phyloP scores from a whole-genome alignment of 2,888 invertebrate genomes.

The Chromoteleia sp. region DNA sequence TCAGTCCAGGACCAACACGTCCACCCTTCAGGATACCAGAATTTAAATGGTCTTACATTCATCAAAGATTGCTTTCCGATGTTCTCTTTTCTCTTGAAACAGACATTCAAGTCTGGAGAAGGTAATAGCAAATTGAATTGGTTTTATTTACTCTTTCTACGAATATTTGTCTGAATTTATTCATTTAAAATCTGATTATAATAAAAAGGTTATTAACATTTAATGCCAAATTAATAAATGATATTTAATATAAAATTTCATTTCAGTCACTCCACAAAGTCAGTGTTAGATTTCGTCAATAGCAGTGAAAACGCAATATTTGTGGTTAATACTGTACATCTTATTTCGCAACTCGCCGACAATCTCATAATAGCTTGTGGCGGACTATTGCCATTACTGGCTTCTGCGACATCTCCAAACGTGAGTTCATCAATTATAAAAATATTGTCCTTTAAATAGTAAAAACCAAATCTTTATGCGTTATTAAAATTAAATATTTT shows the following conservation, averaged over 20 bases:
- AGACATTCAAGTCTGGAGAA: slow-evolving; percentile 96
- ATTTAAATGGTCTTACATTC: slow-evolving; percentile 99
- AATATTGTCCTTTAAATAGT: too few relatives aligned
- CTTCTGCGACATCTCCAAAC: slow-evolving; percentile 99
- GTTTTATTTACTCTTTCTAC: too few relatives aligned
- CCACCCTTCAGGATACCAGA: slow-evolving; percentile 99
- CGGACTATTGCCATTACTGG: slow-evolving; percentile 96
- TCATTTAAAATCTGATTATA: background rate
- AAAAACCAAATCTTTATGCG: too few relatives aligned
- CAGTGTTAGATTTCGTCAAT: slow-evolving; percentile 98
- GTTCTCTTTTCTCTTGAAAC: slow-evolving; percentile 98
- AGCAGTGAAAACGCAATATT: slow-evolving; percentile 99
- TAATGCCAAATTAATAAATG: background rate
- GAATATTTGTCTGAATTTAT: too few relatives aligned
- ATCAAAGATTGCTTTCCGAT: slow-evolving; percentile 97
- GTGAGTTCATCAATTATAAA: slow-evolving; percentile 88
- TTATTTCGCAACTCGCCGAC: slow-evolving; percentile 99
- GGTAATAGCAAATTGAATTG: too few relatives aligned
- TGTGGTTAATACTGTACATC: slow-evolving; percentile 99
- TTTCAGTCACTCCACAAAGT: slow-evolving; percentile 96
- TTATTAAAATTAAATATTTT: too few relatives aligned
- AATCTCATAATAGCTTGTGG: slow-evolving; percentile 99
- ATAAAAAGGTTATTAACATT: background rate
- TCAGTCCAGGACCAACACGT: slow-evolving; percentile 95
- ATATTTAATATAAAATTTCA: background rate